Base-by-base conservation (phyloP, 2,888 invertebrate genomes). In the Volucella inanis region DNA sequence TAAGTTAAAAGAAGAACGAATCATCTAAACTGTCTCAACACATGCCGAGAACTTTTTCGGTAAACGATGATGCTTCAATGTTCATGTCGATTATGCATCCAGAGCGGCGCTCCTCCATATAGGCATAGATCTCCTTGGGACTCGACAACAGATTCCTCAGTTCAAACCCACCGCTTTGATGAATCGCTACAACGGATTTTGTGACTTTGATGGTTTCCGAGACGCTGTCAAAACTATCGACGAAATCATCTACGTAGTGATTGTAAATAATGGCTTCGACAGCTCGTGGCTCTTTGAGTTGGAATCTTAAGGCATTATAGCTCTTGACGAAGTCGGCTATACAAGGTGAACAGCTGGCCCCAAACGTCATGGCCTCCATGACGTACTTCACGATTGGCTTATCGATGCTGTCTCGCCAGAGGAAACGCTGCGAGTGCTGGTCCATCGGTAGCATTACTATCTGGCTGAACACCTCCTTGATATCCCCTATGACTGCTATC, bases 401-500 rank as follows among this genome's bases (percentile, higher is more conserved):
- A 3, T 22, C 47, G 3, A 31, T 31, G 31, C 59, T 15, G 0
- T 54, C 45, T 45, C 88, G 77, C 89, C 89, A 90, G 11, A 90
- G 54, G 86, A 88, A 88, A 12, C 88, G 55, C 75, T 89, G 89
- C 0, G 88, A 70, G 52, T 88, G 64, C 55, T 88, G 88, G 70
- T 90, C 90, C 39, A 87, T 87, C n/a, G 78, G 57, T 0, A 61
- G 15, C 6, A 62, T 49, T 10, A 47, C 2, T 9, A 62, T 22
- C 11, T 62, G 49, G 31, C 85, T 76, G 45, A 82, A 82, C 82
- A 87, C 85, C 49, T 86, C 78, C 22, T 67, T 87, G 1, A 89
- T 87, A 62, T 89, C 88, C 3, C 87, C 89, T n/a, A 80, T 80
- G 1, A 91, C 87, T 1, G 89, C 90, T 12, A 90, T 70, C 47